A percentile compares a stretch with the other conserved stretches of the same genome.
These are phyloP conservation scores for Gephyroberyx darwinii DNA, from an alignment of 2,797 vertebrate species.

Conservation along the genomic window DNA sequence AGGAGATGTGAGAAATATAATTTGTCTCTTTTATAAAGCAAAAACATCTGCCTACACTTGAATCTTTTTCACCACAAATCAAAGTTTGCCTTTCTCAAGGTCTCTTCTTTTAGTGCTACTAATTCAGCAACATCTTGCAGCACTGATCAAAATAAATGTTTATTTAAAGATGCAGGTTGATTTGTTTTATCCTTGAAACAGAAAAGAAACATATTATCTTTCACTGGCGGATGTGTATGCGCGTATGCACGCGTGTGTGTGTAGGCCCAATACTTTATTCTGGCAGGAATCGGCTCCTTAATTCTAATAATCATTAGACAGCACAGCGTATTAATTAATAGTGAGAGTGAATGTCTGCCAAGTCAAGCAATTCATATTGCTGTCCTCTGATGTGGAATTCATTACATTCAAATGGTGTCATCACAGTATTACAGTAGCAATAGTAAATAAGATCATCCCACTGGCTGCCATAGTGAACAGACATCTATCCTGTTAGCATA, in stretches of 20 bases:
- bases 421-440: background rate
- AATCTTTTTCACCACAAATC: constrained; percentile 1
- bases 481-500: background rate
- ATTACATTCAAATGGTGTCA: constrained; percentile 4
- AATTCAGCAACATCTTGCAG: constrained; percentile 14
- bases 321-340: constrained; percentile 15
- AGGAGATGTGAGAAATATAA: background rate
- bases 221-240: background rate
- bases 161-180: constrained; percentile 3
- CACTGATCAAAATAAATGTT: constrained; percentile 5
- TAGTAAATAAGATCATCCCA: constrained; percentile 1
- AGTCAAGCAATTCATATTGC: constrained; percentile 7
- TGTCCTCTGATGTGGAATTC: background rate
- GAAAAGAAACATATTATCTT: constrained; percentile 38
- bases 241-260: background rate
- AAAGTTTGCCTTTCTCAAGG: constrained; percentile 28
- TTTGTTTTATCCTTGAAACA: constrained; percentile 31
- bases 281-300: constrained; percentile 18
- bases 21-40: constrained; percentile 17
- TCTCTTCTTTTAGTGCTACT: background rate
- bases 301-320: constrained; percentile 23
- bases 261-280: background rate
- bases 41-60: constrained; percentile 13
- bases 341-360: constrained; percentile 16
- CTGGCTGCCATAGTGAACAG: background rate